Base-by-base conservation (phyloP, 2,113 vertebrate genomes). In the Misgurnus anguillicaudatus region DNA sequence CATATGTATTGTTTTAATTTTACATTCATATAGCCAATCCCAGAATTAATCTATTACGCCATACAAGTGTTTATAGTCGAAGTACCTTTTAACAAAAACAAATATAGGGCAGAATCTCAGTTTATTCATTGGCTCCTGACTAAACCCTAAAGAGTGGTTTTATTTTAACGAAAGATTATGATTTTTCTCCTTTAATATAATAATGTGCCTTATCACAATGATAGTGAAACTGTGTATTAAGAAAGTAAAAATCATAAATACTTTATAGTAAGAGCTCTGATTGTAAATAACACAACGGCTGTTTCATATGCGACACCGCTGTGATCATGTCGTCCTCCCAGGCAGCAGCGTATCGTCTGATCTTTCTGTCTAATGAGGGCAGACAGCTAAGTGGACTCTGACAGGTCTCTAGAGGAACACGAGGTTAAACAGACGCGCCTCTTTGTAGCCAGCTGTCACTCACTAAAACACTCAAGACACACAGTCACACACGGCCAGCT, bases 321-420 rank as follows among this genome's bases (percentile, higher is more conserved):
- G 53, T 38, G 31, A 39, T 24, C 36, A 10, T 9, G 68, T 39
- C 31, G 24, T 36, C 66, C 65, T 60, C 66, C 36, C 4, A 31
- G 47, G 53, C 6, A 69, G 64, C 24, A 68, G 6, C 21, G 10
- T 17, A 17, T n/a, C 55, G 4, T 47, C 55, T 8, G 39, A 48
- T 14, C 16, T 9, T 42, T 16, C 48, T 24, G 17, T 36, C 11
- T 55, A 83, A 57, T 42, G 2, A 64, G 45, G 45, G 42, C 55
- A 80, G 55, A 83, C 51, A 80, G 51, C 58, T 57, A 65, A 76
- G 55, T 79, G 81, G 57, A 79, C 47, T 64, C 47, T 79, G 65
- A 69, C 58, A 64, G 58, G 53, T 75, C 65, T 68, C 66, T 55
- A 41, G 66, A 79, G 65, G 69, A 19, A 19, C 45, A 24, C 5